Conservation (phyloP, 1,140 invertebrate genomes). For the Leptopilina boulardi region DNA sequence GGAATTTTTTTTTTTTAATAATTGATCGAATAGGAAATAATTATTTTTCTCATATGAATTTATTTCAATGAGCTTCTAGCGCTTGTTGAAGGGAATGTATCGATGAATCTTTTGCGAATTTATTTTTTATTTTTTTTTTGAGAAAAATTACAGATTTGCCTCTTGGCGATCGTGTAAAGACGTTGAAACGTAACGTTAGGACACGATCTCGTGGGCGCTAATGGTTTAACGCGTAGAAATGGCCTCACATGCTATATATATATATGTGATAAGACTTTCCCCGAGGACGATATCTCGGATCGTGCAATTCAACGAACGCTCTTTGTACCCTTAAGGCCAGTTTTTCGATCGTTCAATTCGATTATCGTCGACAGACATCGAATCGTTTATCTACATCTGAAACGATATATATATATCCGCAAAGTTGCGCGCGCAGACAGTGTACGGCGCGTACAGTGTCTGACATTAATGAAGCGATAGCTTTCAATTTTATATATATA, state of each 20-base stretch:
- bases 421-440: conserved; percentile 19
- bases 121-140: background rate
- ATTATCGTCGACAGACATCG: conserved; percentile 52
- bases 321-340: conserved; percentile 35
- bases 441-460: conserved; percentile 34
- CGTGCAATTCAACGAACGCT: conserved; percentile 11
- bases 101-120: background rate
- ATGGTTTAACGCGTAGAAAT: conserved; percentile 28
- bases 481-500: background rate
- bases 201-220: conserved; percentile 27
- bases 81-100: background rate
- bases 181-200: conserved; percentile 9
- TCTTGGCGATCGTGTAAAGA: conserved; percentile 9
- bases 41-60: too few relatives aligned
- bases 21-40: too few relatives aligned
- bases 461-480: conserved; percentile 51
- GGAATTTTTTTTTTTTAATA: too few relatives aligned
- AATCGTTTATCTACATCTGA: conserved; percentile 39
- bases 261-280: conserved; percentile 23
- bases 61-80: background rate
- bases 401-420: conserved; percentile 39
- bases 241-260: conserved; percentile 4
- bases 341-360: conserved; percentile 50
- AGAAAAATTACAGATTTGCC: background rate
- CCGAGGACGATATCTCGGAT: conserved; percentile 19